Base-by-base conservation (phyloP, 2,888 invertebrate species). In the Sialis fuliginosa region DNA sequence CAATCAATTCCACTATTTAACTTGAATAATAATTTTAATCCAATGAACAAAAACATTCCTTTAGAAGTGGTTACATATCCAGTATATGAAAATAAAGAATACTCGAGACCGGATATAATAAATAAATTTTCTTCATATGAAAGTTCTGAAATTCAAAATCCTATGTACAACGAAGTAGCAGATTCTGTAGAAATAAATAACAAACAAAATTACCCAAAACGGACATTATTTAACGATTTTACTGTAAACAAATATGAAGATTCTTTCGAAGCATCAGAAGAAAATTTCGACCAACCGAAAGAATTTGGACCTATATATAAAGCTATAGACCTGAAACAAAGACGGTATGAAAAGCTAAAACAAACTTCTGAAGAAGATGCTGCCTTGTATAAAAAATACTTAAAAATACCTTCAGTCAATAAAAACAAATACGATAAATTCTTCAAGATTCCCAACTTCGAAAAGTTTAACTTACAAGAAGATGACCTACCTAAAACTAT, bases 281-380 rank as follows among this genome's bases (percentile, higher is more conserved):
- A 37, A 37, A 37, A 37, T 37, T n/a, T 37, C 12, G 8, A 22
- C 22, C 22, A 22, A 22, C 22, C 22, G 22, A 22, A 22, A 39
- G 46, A 46, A 33, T 40, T 40, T 10, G 40, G 39, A 6, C 13
- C 40, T 9, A 32, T 47, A 13, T 47, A 47, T 13, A 47, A 47
- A 42, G 47, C 47, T 13, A 47, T 42, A 5, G 47, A 47, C 22
- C 8, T 47, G 9, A 47, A 47, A 47, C 47, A 47, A 34, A 47
- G 42, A 42, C 8, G 42, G 32, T 39, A 42, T 7, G 42, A 47
- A 12, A 33, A 33, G n/a, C 32, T 35, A 31, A 42, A 47, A 30
- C 47, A 47, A 47, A n/a, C 37, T n/a, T 35, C 42, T 4, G 47
- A 33, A 12, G 47, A 42, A 34, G 47, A 47, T 32, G 34, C 42